Evolutionary conservation across 2,888 invertebrate genomes (phyloP), one percentile per base, ranked within the genome.

Genomic region (Cremastinae sp.): DNA sequence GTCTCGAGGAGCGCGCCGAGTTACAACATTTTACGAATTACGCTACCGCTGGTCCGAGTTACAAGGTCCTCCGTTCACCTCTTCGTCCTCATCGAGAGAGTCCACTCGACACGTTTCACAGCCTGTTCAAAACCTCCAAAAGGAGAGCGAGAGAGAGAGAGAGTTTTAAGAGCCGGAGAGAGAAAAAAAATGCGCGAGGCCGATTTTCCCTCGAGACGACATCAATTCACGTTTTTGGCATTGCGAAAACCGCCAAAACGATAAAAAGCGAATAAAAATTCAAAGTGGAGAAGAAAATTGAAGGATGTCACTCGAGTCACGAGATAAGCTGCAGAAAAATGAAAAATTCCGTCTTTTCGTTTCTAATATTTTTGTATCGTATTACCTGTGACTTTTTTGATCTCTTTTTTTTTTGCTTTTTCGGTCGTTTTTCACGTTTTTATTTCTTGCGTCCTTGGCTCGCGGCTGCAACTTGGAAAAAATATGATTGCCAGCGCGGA

Each of bases 11-110:
- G 47, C 49, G 59, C 18, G 22, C 38, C 59, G 66, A 69, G 74
- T 82, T 81, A 78, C 80, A 78, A 81, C 79, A 82, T 77, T 79
- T 76, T 68, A 79, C 74, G 80, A 81, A 81, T 81, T 80, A 79
- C 74, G 71, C 61, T 20, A 65, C 69, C 38, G 18, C 45, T 68
- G 51, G 38, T 72, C 66, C 51, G 72, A 58, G 51, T 49, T 58
- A 49, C 38, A 34, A 51, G 10, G 47, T 7, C 47, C 47, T 7
- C 10, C 18, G 16, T 41, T 41, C 66, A n/a, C 22, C 14, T 41
- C 14, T 20, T 51, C 41, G 36, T 28, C 54, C 36, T 20, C 20
- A 65, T 36, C 54, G 28, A 28, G 43, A 61, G 14, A 28, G 14
- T 22, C 14, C 58, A 41, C 18, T 58, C 41, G 16, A 43, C 58